Evolutionary conservation across 2,113 vertebrate species (phyloP).

Genomic region (Lepidothrix coronata): DNA sequence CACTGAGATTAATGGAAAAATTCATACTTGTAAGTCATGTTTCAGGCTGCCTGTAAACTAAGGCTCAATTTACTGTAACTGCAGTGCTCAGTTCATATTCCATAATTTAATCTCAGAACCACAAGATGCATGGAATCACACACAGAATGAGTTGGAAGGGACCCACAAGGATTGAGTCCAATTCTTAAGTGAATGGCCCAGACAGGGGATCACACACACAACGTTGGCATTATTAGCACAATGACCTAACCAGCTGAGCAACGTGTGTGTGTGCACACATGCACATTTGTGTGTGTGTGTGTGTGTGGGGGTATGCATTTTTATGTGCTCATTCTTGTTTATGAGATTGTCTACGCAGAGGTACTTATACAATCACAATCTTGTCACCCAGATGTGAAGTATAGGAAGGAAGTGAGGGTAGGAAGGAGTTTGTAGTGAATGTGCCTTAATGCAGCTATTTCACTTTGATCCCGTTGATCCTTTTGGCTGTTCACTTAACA

Average conservation of each 20-base stretch:
- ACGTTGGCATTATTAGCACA: neutral
- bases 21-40: neutral
- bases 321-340: rapidly evolving
- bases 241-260: neutral
- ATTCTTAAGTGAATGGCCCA: rapidly evolving
- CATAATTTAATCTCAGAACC: neutral
- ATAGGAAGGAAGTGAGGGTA: neutral
- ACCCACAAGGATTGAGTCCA: neutral
- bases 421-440: neutral
- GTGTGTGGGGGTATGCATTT: neutral
- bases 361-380: neutral
- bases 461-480: neutral
- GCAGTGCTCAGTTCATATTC: neutral
- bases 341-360: neutral
- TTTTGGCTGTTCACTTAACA: neutral
- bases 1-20: neutral
- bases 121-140: neutral
- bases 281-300: neutral
- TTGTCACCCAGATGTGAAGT: neutral
- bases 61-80: neutral
- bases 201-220: too few relatives aligned
- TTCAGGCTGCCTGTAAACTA: neutral
- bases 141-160: neutral
- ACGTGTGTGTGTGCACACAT: neutral
- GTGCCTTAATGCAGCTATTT: neutral